A percentile compares a stretch with the other conserved stretches of the same genome.
Evolutionary conservation across 2,888 invertebrate genomes (phyloP).

Genomic region (Macaria notata): DNA sequence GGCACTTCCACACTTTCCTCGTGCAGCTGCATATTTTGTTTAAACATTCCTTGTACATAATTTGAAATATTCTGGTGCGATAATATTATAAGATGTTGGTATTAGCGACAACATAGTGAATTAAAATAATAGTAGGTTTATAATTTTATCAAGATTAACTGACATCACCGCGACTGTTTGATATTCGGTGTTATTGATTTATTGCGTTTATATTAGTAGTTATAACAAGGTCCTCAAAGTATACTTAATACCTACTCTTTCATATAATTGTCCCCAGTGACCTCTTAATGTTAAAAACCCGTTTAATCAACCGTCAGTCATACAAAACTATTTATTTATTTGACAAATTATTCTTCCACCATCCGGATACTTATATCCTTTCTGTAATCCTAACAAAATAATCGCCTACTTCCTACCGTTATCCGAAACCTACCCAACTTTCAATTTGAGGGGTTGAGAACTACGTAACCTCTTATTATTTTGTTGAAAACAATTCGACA

Average conservation of each 20-base stretch:
- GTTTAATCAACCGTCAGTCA: too few species aligned
- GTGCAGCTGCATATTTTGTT: constrained; percentile 40
- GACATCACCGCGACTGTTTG: too few species aligned
- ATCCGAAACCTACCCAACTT: constrained; percentile 47
- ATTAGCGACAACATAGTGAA: not conserved
- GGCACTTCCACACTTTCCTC: constrained; percentile 71
- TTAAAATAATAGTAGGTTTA: not conserved
- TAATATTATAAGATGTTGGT: constrained; percentile 5
- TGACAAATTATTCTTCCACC: too few species aligned
- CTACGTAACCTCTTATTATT: constrained; percentile 68
- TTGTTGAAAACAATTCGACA: constrained; percentile 51
- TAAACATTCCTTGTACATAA: constrained; percentile 41
- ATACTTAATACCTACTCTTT: too few species aligned
- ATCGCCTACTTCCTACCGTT: constrained; percentile 73
- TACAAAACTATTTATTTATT: too few species aligned
- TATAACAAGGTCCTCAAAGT: too few species aligned
- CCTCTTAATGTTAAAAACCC: too few species aligned
- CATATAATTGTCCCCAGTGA: too few species aligned
- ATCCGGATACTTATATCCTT: constrained; percentile 49
- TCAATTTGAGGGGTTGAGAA: constrained; percentile 41
- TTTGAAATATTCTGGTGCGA: constrained; percentile 29
- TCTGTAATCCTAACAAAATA: constrained; percentile 71
- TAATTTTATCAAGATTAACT: not conserved
- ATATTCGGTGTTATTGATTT: too few species aligned
- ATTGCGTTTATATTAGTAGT: too few species aligned